A percentile compares a stretch with the other conserved stretches of the same genome.
Evolutionary conservation across 2,888 invertebrate genomes (phyloP).

Genomic region (Auanema freiburgensis): DNA sequence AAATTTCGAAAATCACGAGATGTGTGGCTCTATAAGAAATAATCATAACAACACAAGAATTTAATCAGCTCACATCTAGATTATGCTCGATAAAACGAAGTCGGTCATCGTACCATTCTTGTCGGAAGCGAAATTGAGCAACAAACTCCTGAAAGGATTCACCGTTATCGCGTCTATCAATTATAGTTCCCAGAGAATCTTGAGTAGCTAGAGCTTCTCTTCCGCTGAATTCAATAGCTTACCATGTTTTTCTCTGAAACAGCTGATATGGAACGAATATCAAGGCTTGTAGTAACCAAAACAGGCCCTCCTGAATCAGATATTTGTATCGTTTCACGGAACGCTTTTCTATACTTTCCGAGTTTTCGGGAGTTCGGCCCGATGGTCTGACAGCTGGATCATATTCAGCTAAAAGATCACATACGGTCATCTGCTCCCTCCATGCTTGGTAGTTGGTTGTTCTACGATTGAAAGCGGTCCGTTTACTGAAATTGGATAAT

Average conservation of each 20-base stretch:
- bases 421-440: constrained; percentile 62
- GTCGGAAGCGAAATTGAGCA: constrained; percentile 63
- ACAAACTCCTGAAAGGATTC: constrained; percentile 57
- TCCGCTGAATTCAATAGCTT: not conserved
- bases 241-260: constrained; percentile 63
- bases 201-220: not conserved
- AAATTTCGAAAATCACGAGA: constrained; percentile 50
- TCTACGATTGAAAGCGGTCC: constrained; percentile 59
- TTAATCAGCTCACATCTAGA: not conserved
- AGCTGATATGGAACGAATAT: constrained; percentile 59
- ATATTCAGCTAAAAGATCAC: constrained; percentile 59
- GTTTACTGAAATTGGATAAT: constrained; percentile 46
- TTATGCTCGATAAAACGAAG: constrained; percentile 53
- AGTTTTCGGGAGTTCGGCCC: constrained; percentile 53
- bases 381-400: constrained; percentile 59
- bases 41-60: not conserved
- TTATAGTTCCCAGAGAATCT: not conserved
- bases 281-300: constrained; percentile 51
- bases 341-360: constrained; percentile 50
- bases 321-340: not conserved
- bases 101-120: constrained; percentile 63
- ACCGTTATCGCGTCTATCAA: not conserved
- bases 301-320: constrained; percentile 56
- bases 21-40: constrained; percentile 18
- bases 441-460: constrained; percentile 63